Percentiles rank a stretch among this genome's conserved stretches.
Evolutionary conservation across 2,888 invertebrate genomes (phyloP).

Genomic region (Diarsia mendica): DNA sequence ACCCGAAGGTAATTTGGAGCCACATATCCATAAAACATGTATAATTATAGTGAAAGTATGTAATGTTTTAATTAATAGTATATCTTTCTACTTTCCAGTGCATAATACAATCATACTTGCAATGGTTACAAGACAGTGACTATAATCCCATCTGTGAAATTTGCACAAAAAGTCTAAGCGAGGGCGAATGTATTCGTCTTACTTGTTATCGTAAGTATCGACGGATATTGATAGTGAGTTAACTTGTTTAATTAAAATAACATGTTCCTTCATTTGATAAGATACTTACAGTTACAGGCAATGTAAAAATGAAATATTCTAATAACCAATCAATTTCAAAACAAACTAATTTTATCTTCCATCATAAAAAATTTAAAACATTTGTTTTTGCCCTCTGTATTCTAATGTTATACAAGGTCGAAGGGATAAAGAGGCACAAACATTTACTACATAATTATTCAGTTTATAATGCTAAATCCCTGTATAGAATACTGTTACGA

Average conservation of each 20-base stretch:
- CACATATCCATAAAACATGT: conserved; percentile 22
- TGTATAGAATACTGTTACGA: no score
- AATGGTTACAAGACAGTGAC: conserved; percentile 99
- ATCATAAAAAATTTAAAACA: neutral
- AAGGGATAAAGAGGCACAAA: neutral
- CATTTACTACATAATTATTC: no score
- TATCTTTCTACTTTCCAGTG: conserved; percentile 92
- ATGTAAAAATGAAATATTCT: conserved; percentile 6
- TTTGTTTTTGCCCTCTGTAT: neutral
- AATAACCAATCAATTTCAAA: neutral
- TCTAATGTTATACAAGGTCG: neutral
- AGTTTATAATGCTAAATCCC: no score
- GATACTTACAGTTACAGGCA: conserved; percentile 12
- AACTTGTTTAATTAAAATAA: conserved; percentile 30
- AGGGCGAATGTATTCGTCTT: conserved; percentile 96
- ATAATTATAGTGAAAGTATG: conserved; percentile 35
- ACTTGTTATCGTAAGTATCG: conserved; percentile 96
- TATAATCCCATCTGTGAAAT: conserved; percentile 98
- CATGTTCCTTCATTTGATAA: conserved; percentile 43
- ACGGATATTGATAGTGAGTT: conserved; percentile 34
- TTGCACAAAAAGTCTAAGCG: conserved; percentile 95
- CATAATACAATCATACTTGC: conserved; percentile 98
- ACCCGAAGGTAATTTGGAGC: conserved; percentile 94
- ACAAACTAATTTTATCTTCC: neutral
- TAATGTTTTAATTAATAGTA: conserved; percentile 8